A percentile compares a stretch with the other conserved stretches of the same genome.
Conservation (phyloP, 2,113 vertebrate species). For the Gorsachius goisagi region DNA sequence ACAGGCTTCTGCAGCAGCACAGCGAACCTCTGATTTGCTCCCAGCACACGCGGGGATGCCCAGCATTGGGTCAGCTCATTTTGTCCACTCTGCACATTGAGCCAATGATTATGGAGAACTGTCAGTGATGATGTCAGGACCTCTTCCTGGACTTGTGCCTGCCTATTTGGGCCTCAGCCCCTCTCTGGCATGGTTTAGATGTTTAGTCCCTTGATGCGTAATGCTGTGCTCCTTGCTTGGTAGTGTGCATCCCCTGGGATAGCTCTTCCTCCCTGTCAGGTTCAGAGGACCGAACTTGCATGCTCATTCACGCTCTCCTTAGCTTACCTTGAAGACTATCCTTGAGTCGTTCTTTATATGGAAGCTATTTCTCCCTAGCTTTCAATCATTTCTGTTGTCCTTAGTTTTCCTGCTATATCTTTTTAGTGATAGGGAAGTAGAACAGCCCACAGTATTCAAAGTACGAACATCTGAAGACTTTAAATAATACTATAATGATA, state of each 20-base stretch:
- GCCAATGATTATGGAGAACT: neutral
- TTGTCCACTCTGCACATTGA: neutral
- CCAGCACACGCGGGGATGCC: fast-evolving
- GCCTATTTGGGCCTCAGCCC: neutral
- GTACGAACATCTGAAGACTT: constrained; percentile 9
- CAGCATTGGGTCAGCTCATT: fast-evolving
- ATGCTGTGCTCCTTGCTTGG: neutral
- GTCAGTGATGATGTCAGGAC: neutral
- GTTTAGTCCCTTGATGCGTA: fast-evolving
- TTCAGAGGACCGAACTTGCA: neutral
- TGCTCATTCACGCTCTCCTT: neutral
- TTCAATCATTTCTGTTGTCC: constrained; percentile 22
- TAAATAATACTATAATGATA: constrained; percentile 35
- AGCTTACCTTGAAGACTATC: neutral
- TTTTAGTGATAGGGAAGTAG: neutral
- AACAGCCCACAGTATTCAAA: neutral
- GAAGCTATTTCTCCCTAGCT: neutral
- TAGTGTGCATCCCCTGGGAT: neutral
- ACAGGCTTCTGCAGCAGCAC: neutral
- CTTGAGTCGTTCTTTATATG: neutral
- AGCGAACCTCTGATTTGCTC: neutral
- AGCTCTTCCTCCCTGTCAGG: neutral
- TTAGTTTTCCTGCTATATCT: neutral
- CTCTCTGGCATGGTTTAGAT: neutral
- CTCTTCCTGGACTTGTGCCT: neutral